phyloP scores from a whole-genome alignment of 2,888 invertebrate genomes.

The Cephus rjabovi region DNA sequence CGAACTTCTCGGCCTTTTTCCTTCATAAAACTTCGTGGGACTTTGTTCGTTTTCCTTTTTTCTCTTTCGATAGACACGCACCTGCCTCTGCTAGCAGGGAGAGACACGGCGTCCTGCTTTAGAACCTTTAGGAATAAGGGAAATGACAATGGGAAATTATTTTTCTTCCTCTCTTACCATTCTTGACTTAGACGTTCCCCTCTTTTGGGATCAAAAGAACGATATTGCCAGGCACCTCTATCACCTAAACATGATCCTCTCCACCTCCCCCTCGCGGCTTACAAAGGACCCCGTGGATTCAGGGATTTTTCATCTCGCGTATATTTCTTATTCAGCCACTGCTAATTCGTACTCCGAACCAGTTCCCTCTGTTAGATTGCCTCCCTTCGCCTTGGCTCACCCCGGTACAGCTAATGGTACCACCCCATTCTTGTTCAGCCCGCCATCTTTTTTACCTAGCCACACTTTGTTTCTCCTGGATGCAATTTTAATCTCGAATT shows the following conservation, averaged over 20 bases:
- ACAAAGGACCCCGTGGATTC: background rate
- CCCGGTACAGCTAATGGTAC: slow-evolving; percentile 1
- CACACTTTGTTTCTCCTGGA: slow-evolving; percentile 45
- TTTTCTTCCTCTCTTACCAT: background rate
- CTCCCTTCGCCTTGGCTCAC: slow-evolving; percentile 8
- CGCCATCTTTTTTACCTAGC: slow-evolving; percentile 25
- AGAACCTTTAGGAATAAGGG: background rate
- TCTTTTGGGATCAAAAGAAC: background rate
- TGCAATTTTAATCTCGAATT: slow-evolving; percentile 66
- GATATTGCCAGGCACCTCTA: background rate
- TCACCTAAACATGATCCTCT: background rate
- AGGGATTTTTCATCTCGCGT: slow-evolving; percentile 22
- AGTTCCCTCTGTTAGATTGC: slow-evolving; percentile 37
- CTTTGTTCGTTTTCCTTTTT: background rate
- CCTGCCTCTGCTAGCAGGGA: background rate
- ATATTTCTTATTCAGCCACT: slow-evolving; percentile 35
- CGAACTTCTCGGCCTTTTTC: background rate
- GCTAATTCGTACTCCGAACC: slow-evolving; percentile 45
- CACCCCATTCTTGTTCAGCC: background rate
- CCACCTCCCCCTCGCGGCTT: background rate
- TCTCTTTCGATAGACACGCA: background rate
- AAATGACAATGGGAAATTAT: background rate
- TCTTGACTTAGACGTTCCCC: background rate
- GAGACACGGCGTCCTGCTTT: background rate
- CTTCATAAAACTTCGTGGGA: slow-evolving; percentile 8